Base-by-base conservation (phyloP, 2,888 invertebrate species). In the Cristatella mucedo region DNA sequence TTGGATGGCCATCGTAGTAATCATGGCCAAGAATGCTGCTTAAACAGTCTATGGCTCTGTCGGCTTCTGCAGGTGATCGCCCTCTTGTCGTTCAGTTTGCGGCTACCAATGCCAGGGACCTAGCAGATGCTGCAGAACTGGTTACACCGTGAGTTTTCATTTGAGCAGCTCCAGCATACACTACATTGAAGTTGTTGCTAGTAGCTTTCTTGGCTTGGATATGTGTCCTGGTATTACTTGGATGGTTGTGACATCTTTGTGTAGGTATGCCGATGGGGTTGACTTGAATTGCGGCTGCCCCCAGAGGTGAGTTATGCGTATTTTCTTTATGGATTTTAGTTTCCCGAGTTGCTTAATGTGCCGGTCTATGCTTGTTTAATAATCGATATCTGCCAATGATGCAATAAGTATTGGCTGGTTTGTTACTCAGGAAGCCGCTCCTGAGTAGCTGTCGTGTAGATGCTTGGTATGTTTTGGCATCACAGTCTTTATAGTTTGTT, bases 221-320 rank as follows among this genome's bases (percentile, higher is more conserved):
- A 30, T 33, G 36, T 3, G 13, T 43, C 16, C 11, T 11, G 6
- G 13, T 32, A 42, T 13, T 18, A 21, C 7, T 29, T 6, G 15
- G 30, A 7, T 22, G 18, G 18, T 7, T 20, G 29, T 29, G 7
- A 9, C 30, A 40, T 33, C 32, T 40, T 40, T 41, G 51, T 54
- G 4, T 52, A 78, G 78, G 11, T 82, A 78, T 69, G 76, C 80
- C 40, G 80, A 83, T 70, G 95, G 95, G 4, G 80, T 91, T 2
- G 95, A 95, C 68, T 69, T 95, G 24, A 95, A 95, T 62, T 95
- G 95, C 70, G 95, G 95, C 1, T 95, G 95, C 54, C 95, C 95
- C 1, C 95, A 95, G 66, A 61, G 63, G 58, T 69, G 54, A 39
- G 53, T n/a, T n/a, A n/a, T n/a, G n/a, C n/a, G n/a, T n/a, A n/a